Evolutionary conservation across 2,888 invertebrate genomes (phyloP), one percentile per base, ranked within the genome.

Genomic region (Drosophila peninsularis): DNA sequence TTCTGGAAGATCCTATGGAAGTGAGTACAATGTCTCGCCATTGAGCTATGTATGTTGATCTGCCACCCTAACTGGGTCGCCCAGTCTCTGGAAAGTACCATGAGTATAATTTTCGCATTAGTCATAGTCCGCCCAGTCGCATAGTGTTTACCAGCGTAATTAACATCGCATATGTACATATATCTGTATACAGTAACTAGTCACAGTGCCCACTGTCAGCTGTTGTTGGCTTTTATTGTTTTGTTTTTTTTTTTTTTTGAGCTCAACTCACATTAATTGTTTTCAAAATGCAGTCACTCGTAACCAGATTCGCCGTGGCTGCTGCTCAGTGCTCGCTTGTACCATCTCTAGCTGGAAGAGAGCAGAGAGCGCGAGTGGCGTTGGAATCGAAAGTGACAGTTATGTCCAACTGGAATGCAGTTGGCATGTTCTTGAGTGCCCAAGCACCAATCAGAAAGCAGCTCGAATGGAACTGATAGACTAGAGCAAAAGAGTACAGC

Each of bases 1-100:
- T 97, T 97, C 94, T 97, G 97, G 97, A 95, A 96, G 94, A 97
- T 97, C 92, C 94, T 97, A 90, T 94, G 95, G 94, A 97, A 96
- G 96, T 97, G 93, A 96, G 96, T 94, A 87, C 44, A 44, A 45
- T 47, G 47, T 13, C 42, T 41, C 11, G 30, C 9, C 30, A 50
- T 39, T 49, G 42, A 45, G 21, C 32, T 34, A 27, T n/a, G n/a
- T n/a, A n/a, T n/a, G n/a, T n/a, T n/a, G 30, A 54, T 52, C 32
- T 27, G 34, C 34, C 34, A 13, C n/a, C 10, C 36, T 14, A 70
- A 39, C 21, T 66, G 19, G 41, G 47, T 47, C 41, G 55, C 32
- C 10, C 17, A 34, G 21, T 30, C 53, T 52, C 52, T 41, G 19
- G 14, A 54, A 41, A 50, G 21, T 30, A 24, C n/a, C 44, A 21